Percentiles rank a stretch among this genome's conserved stretches.
Conservation (phyloP, 2,888 invertebrate genomes). For the Hesperia comma region DNA sequence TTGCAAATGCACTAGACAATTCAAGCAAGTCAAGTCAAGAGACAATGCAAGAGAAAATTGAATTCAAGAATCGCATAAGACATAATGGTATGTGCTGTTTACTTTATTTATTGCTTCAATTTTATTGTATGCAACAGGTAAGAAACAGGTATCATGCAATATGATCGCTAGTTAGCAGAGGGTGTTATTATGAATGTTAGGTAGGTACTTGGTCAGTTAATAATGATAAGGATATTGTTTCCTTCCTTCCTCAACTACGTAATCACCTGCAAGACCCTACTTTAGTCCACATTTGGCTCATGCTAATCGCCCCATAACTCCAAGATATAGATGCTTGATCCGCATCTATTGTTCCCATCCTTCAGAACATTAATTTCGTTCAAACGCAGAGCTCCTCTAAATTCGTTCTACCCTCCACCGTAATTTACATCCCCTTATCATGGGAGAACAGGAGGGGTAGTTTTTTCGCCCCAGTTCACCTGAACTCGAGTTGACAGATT, state of each 20-base stretch:
- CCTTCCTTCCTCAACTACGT: not conserved
- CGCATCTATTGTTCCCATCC: constrained; percentile 21
- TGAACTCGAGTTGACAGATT: constrained; percentile 42
- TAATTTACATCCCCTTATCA: constrained; percentile 80
- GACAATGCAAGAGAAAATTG: too few species aligned
- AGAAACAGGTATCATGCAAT: too few species aligned
- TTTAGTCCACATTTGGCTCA: not conserved
- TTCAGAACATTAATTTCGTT: constrained; percentile 70
- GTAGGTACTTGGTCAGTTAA: too few species aligned
- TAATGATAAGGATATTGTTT: too few species aligned
- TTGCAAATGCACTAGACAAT: too few species aligned
- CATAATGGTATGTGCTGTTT: too few species aligned
- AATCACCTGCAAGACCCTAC: constrained; percentile 14
- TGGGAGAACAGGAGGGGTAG: constrained; percentile 59
- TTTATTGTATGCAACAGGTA: too few species aligned
- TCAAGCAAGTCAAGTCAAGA: too few species aligned
- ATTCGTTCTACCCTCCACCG: constrained; percentile 67
- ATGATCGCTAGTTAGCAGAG: too few species aligned
- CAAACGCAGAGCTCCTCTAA: constrained; percentile 57
- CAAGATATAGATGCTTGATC: constrained; percentile 21
- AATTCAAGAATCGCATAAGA: too few species aligned
- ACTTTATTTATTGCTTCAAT: too few species aligned
- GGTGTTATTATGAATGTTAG: too few species aligned
- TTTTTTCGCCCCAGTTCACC: constrained; percentile 38
- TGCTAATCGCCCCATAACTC: constrained; percentile 30